Conservation (phyloP, 1,140 invertebrate species). For the Zaprionus davidi region DNA sequence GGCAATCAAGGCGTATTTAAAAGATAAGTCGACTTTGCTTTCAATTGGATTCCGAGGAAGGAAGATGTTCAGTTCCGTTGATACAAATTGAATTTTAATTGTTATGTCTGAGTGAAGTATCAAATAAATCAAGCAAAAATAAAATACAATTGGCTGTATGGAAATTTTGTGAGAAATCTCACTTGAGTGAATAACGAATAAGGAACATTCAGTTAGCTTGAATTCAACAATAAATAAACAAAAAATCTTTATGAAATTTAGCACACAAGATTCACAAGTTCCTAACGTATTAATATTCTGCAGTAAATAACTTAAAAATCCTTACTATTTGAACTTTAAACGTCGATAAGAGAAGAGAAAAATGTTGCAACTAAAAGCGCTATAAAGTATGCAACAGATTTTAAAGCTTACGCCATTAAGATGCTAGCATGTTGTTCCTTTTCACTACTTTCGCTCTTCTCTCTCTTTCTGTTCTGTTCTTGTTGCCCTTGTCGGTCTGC, state of each 20-base stretch:
- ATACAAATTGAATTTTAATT: background rate
- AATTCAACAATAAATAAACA: background rate
- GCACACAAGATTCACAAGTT: background rate
- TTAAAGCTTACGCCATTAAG: slow-evolving; percentile 69
- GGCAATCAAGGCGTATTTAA: background rate
- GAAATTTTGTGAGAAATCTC: background rate
- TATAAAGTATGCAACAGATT: slow-evolving; percentile 55
- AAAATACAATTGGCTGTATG: background rate
- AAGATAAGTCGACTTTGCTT: background rate
- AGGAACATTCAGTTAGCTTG: background rate
- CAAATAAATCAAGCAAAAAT: background rate
- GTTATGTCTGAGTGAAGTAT: background rate
- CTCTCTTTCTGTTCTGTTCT: slow-evolving; percentile 17
- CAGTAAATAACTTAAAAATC: background rate
- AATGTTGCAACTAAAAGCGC: slow-evolving; percentile 9
- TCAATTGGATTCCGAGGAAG: background rate
- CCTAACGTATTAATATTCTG: background rate
- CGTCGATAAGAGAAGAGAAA: background rate
- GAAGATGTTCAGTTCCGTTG: background rate
- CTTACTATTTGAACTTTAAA: slow-evolving; percentile 4
- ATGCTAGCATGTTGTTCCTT: slow-evolving; percentile 10
- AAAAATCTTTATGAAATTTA: background rate
- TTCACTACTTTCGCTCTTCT: slow-evolving; percentile 11
- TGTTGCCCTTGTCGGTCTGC: slow-evolving; percentile 9
- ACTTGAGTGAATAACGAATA: background rate